A percentile compares a stretch with the other conserved stretches of the same genome.
Conservation (phyloP, 2,888 invertebrate species). For the Apamea monoglypha region DNA sequence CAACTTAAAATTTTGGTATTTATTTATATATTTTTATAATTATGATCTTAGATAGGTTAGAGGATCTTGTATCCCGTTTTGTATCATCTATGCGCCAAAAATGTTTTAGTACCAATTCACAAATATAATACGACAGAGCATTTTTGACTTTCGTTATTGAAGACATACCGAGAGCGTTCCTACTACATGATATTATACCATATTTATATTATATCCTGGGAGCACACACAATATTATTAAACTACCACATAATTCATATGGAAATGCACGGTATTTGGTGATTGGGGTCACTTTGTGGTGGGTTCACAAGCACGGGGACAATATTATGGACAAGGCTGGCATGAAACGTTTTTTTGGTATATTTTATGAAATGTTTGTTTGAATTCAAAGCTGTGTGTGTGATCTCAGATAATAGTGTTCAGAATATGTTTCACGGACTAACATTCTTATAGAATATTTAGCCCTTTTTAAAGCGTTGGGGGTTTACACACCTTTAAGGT, state of each 20-base stretch:
- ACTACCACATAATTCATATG: not conserved
- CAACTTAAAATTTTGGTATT: not conserved
- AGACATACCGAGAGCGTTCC: slow-evolving; percentile 7
- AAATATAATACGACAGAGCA: slow-evolving; percentile 37
- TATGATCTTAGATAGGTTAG: not conserved
- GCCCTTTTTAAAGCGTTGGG: not conserved
- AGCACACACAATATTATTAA: slow-evolving; percentile 56
- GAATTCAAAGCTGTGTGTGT: slow-evolving; percentile 49
- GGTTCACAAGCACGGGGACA: slow-evolving; percentile 40
- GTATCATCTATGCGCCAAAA: not conserved
- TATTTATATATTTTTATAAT: not conserved
- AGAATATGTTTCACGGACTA: slow-evolving; percentile 40
- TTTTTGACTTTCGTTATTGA: slow-evolving; percentile 15
- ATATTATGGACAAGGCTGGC: not conserved
- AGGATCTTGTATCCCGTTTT: not conserved
- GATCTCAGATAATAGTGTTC: slow-evolving; percentile 53
- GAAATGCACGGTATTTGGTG: slow-evolving; percentile 47
- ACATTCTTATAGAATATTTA: not conserved
- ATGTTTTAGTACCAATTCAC: not conserved
- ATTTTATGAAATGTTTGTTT: slow-evolving; percentile 4
- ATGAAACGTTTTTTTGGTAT: not conserved
- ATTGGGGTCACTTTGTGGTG: slow-evolving; percentile 18
- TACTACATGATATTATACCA: slow-evolving; percentile 3
- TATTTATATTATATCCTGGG: slow-evolving; percentile 32
- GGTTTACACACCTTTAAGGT: not conserved